phyloP scores from a whole-genome alignment of 1,140 invertebrate species.

The Bombus sylvicola region DNA sequence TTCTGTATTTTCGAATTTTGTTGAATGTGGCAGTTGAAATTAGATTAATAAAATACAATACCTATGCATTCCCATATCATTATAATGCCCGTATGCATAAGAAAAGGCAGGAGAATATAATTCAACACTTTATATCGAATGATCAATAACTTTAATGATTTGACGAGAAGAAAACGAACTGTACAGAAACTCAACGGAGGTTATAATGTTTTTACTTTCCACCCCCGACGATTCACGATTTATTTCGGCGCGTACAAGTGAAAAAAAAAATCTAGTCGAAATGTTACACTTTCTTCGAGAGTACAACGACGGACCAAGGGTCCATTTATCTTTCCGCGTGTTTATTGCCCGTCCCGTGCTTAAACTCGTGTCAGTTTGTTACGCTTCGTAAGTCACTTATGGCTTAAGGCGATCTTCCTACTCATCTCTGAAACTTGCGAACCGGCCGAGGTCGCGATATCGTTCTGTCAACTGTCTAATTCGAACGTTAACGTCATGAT shows the following conservation, averaged over 20 bases:
- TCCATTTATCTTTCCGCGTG: conserved; percentile 81
- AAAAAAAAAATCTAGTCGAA: conserved; percentile 32
- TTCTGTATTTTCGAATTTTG: no score
- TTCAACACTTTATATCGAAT: neutral
- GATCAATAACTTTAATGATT: neutral
- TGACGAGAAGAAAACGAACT: neutral
- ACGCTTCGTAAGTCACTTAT: conserved; percentile 82
- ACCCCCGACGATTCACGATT: conserved; percentile 2
- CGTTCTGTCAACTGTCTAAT: conserved; percentile 49
- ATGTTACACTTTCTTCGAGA: conserved; percentile 62
- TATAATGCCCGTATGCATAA: no score
- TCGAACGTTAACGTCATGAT: conserved; percentile 34
- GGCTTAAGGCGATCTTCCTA: conserved; percentile 67
- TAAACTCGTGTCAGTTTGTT: conserved; percentile 82
- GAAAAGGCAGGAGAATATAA: no score
- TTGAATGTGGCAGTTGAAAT: no score
- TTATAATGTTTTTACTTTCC: neutral
- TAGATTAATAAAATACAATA: no score
- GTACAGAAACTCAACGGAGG: no score
- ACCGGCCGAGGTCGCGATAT: conserved; percentile 25
- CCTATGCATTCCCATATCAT: no score
- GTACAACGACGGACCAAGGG: conserved; percentile 49
- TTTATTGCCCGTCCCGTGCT: conserved; percentile 81
- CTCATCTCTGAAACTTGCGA: conserved; percentile 8
- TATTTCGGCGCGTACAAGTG: conserved; percentile 30